These are phyloP conservation scores for Enoplolaimus lenunculus DNA, from an alignment of 2,888 invertebrate species.

Conservation along the genomic window DNA sequence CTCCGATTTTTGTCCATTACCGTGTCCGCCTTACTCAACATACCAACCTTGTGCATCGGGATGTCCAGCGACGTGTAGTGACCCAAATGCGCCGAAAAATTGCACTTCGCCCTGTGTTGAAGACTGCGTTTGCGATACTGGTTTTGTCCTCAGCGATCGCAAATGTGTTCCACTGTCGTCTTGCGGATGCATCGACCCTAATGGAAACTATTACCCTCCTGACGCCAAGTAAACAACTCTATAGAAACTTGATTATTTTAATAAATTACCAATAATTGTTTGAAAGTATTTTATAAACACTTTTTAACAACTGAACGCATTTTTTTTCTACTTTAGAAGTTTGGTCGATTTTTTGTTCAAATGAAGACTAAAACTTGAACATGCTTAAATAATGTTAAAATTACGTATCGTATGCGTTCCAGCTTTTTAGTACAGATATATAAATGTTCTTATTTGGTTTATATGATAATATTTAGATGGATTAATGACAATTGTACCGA, in stretches of 20 bases:
- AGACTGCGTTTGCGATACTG: constrained; percentile 21
- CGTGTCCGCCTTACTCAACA: constrained; percentile 27
- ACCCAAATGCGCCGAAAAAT: constrained; percentile 23
- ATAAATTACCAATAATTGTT: too few species aligned
- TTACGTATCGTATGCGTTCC: too few species aligned
- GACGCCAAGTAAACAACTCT: not conserved
- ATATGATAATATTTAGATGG: constrained; percentile 26
- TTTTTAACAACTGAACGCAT: too few species aligned
- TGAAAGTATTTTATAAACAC: too few species aligned
- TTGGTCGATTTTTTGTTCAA: too few species aligned
- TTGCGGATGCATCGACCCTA: not conserved
- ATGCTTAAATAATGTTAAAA: too few species aligned
- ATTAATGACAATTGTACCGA: constrained; percentile 29
- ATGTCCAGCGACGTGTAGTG: constrained; percentile 31
- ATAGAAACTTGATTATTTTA: too few species aligned
- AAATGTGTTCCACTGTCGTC: not conserved
- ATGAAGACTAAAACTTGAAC: too few species aligned
- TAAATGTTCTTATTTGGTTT: too few species aligned
- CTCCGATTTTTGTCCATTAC: constrained; percentile 26
- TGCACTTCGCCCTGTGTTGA: constrained; percentile 23
- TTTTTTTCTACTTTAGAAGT: too few species aligned
- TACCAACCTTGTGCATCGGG: constrained; percentile 28
- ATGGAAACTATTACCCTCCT: not conserved
- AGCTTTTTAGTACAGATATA: too few species aligned
- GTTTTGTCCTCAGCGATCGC: not conserved